Evolutionary conservation across 2,888 invertebrate species (phyloP), one percentile per base, ranked within the genome.

Genomic region (Chloroclystis v-ata): DNA sequence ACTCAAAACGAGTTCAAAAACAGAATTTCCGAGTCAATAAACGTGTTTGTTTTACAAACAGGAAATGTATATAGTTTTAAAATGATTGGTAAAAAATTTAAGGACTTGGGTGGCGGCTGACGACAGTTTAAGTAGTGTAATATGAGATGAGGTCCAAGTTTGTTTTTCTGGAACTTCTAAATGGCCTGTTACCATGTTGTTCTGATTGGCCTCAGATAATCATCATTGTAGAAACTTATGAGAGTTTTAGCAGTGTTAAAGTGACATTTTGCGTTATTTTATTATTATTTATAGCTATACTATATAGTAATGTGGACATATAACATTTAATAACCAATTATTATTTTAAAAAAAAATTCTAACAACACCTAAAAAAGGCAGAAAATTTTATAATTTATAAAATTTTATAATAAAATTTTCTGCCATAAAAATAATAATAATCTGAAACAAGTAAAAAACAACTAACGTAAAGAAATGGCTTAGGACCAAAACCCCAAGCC

Each of bases 61-160:
- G 85, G 85, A 87, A 86, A 84, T 72, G 68, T 84, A 84, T 82
- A 78, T 78, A 74, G 80, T 75, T 75, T 72, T 80, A 79, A 80
- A 81, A 78, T 75, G 72, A 69, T 71, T 65, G 52, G 67, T 78
- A 81, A 83, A 86, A 84, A 76, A 66, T 54, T 60, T 70, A 73
- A 67, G 63, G 67, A 66, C 69, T 82, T 84, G 87, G 86, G 87
- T 85, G 86, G 85, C 75, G 69, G 68, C 67, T 79, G 87, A 86
- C 75, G 86, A 87, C 86, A 87, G 84, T 84, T 81, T 86, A 82
- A 85, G 82, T 85, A 82, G 78, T 70, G 85, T 82, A 85, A 87
- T 70, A 61, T 58, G 78, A 86, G 78, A 77, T 56, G 58, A 52
- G 83, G 50, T 77, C 81, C 82, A 78, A 72, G 80, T 78, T 73